Base-by-base conservation (phyloP, 2,888 invertebrate species). In the Tenthredo scrophulariae region DNA sequence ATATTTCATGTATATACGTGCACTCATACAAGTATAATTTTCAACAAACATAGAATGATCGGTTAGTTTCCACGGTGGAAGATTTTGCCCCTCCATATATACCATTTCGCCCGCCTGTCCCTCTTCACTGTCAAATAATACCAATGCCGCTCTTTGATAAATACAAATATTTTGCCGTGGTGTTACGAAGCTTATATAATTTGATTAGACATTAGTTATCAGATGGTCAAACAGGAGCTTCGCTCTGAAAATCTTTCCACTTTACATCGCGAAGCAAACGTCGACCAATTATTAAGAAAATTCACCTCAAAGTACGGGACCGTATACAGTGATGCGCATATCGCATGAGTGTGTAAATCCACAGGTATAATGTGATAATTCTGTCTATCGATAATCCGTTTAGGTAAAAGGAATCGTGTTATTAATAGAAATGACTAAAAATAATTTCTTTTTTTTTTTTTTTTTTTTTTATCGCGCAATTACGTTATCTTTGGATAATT, bases 51-150 rank as follows among this genome's bases (percentile, higher is more conserved):
- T 37, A n/a, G 6, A 29, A 77, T 50, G 50, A 50, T 33, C 40
- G 70, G 83, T 50, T 58, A n/a, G 18, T 85, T 85, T 83, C 83
- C 85, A 84, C 70, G 46, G 82, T 82, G 85, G 82, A 85, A 85
- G 70, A 85, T 85, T 85, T 67, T 62, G 46, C 67, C 50, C 33
- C 46, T 3, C 67, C 33, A 13, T 3, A 13, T 3, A 15, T 33
- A 15, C 58, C 15, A 67, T 54, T 7, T 77, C 29, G 18, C n/a
- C n/a, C 10, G 29, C 10, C 22, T 33, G 46, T 22, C 84, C 72
- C 84, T 82, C 67, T 67, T 58, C 86, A 15, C 84, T 82, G 84
- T 75, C 86, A 62, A 79, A 84, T 43, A 84, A 58, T 18, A 37
- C 72, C 72, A n/a, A n/a, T 70, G 37, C 84, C 33, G 58, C 9